Conservation (phyloP, 2,888 invertebrate genomes). For the Marasmarcha lunaedactyla region DNA sequence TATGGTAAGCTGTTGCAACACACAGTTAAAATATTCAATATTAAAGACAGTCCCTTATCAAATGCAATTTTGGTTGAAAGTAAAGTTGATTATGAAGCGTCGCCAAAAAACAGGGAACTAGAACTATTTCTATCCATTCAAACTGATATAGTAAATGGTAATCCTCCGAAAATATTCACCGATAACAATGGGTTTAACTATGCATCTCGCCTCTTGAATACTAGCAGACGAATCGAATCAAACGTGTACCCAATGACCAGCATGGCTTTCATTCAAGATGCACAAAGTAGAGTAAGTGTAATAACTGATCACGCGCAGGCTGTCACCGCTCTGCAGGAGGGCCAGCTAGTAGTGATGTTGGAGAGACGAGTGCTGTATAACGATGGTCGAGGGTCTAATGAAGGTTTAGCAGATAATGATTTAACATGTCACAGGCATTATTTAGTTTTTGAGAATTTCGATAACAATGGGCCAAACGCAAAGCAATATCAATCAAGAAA, state of each 20-base stretch:
- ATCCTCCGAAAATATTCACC: constrained; percentile 83
- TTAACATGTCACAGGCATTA: constrained; percentile 63
- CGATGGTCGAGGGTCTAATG: constrained; percentile 92
- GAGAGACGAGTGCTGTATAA: constrained; percentile 92
- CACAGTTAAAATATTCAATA: constrained; percentile 83
- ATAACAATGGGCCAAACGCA: constrained; percentile 9
- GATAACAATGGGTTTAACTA: constrained; percentile 95
- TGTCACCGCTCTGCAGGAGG: constrained; percentile 87
- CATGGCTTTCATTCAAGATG: constrained; percentile 86
- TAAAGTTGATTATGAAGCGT: constrained; percentile 83
- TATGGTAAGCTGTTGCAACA: constrained; percentile 82
- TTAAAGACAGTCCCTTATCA: constrained; percentile 73
- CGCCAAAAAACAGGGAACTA: constrained; percentile 86
- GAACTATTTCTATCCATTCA: constrained; percentile 91
- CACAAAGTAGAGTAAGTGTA: constrained; percentile 75
- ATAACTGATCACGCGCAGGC: constrained; percentile 93
- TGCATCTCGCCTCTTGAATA: constrained; percentile 80
- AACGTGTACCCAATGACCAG: constrained; percentile 96
- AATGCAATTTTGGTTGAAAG: constrained; percentile 83
- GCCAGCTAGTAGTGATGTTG: constrained; percentile 91
- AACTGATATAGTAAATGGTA: constrained; percentile 85
- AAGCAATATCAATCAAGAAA: not conserved
- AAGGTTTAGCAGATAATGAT: constrained; percentile 91
- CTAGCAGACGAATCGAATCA: constrained; percentile 87
- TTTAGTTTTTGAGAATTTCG: constrained; percentile 45